Base-by-base conservation (phyloP, 64 coral and sea anemone species). In the Pocillopora verrucosa region DNA sequence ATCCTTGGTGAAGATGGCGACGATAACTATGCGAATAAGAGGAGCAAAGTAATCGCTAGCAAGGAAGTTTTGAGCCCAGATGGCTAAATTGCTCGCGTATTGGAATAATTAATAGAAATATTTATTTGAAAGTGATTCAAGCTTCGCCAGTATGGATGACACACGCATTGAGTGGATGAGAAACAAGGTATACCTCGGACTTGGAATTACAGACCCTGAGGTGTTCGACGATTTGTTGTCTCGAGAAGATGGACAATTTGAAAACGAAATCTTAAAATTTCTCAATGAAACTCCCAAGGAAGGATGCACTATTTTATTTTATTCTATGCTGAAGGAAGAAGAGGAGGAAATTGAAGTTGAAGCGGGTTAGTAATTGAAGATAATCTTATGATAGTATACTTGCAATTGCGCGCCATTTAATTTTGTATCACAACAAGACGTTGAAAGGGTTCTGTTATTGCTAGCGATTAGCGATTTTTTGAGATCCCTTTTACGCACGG, bases 161-260 rank as follows among this genome's bases (percentile, higher is more conserved):
- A 87, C 91, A 70, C 87, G 97, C 10, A 99, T 99, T 88, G 97
- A 99, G 77, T 99, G 97, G 97, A 91, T 99, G 80, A 86, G 94
- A 93, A 95, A 93, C 65, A 90, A 91, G 76, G 80, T 99, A 26
- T 99, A 99, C 75, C 88, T 92, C 58, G 89, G 94, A 10, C 83
- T 99, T 13, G 97, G 94, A 79, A 99, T 99, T 75, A 84, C 91
- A 4, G 97, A 99, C 68, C 88, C 91, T 16, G 97, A 99, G 67
- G 97, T 99, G 64, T 99, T 99, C 89, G 97, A 99, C 58, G 97
- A 99, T 80, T 92, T 99, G 83, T 79, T 99, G 72, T 91, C 91
- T 26, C 86, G 97, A 89, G 97, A 99, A 75, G 97, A 99, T n/a
- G 97, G 97, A 70, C 79, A 75, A 80, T 78, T 91, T 68, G 94